Base-by-base conservation (phyloP, 2,888 invertebrate genomes). In the Polymixis flavicincta region DNA sequence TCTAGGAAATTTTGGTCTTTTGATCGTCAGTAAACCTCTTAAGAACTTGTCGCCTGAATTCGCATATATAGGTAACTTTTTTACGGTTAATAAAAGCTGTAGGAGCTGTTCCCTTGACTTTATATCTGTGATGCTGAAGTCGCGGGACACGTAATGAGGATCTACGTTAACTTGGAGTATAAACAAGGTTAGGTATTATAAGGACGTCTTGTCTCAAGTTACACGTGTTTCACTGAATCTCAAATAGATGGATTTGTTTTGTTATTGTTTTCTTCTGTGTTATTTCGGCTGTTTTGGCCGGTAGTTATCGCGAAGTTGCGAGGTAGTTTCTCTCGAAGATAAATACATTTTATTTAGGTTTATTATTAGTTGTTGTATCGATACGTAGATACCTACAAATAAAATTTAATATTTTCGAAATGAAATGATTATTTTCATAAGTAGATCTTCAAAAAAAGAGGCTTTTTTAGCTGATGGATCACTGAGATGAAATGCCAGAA, bases 161-260 rank as follows among this genome's bases (percentile, higher is more conserved):
- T 81, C 82, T 76, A 61, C 74, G 76, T 78, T 81, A 88, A 85
- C 80, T 86, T 81, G 54, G 59, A 76, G 71, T 71, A 83, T 80
- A 84, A 87, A 89, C 79, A 83, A 78, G 72, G 76, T 65, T 82
- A 84, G 74, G 79, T 77, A 81, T 78, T 80, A 84, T 74, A 73
- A 65, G 59, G 28, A 66, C 42, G 78, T 22, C 67, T 59, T 37
- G 73, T 78, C 48, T 77, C 60, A 60, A 76, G 69, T 86, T 83
- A 82, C 78, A 73, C 76, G 61, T 81, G 64, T 80, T 77, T 68
- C 42, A 11, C 25, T 59, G 73, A 81, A 78, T 83, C 64, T 67
- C 54, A 77, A 85, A 72, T 71, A 75, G 73, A n/a, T 63, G n/a
- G 72, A 71, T 4, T 72, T 71, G 72, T 76, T 82, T 76, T 69